phyloP scores from a whole-genome alignment of 2,797 vertebrate genomes.

The Lemur catta region DNA sequence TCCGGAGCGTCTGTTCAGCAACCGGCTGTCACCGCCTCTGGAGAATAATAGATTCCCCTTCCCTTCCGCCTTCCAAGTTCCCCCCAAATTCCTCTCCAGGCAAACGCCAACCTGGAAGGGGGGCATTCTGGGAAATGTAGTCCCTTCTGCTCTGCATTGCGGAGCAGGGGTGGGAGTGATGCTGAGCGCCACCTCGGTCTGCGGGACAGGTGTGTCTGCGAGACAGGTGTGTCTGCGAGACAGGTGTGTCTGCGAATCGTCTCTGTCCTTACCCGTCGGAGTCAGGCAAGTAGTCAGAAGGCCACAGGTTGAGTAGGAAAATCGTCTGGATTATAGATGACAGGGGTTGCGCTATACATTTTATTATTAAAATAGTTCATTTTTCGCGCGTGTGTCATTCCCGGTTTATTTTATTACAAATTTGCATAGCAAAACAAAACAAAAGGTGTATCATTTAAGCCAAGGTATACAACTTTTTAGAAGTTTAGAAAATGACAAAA shows the following conservation, averaged over 20 bases:
- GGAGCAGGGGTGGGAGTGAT: neutral
- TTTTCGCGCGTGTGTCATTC: neutral
- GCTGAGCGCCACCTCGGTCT: fast-evolving
- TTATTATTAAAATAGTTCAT: neutral
- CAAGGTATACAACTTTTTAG: neutral
- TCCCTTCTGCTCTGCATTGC: neutral
- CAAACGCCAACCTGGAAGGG: neutral
- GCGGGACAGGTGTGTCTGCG: neutral
- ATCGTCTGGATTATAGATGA: neutral
- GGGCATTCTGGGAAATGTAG: constrained; percentile 49
- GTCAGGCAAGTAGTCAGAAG: neutral
- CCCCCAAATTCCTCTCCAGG: neutral
- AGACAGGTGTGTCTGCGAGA: too few relatives aligned
- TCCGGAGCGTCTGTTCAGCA: neutral
- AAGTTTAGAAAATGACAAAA: constrained; percentile 10
- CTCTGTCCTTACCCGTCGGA: neutral
- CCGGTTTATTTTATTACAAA: neutral
- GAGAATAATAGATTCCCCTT: neutral
- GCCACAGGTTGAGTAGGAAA: neutral
- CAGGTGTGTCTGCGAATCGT: neutral
- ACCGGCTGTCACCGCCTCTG: neutral
- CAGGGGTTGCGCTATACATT: neutral
- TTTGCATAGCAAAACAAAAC: neutral
- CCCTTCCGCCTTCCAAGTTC: neutral
- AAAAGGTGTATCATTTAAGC: neutral